Conservation (phyloP, 2,113 vertebrate genomes). For the Hippopotamus amphibius region DNA sequence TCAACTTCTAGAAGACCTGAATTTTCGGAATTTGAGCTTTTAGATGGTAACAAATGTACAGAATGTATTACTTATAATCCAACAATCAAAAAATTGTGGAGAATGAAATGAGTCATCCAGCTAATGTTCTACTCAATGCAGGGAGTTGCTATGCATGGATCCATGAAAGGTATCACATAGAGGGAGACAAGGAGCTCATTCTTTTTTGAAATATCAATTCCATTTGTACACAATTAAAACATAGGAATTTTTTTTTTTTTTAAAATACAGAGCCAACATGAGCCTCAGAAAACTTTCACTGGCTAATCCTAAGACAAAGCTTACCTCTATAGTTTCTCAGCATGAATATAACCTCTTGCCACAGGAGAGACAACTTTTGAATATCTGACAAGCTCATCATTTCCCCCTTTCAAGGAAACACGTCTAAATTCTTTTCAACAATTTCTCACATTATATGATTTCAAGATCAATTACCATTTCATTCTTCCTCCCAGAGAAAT, state of each 20-base stretch:
- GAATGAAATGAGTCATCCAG: constrained; percentile 40
- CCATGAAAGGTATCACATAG: neutral
- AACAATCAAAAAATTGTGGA: neutral
- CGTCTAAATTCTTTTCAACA: neutral
- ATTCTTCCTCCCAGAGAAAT: neutral
- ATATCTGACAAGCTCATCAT: neutral
- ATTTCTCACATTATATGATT: neutral
- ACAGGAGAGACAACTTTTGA: neutral
- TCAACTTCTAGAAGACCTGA: constrained; percentile 34
- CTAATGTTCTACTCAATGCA: neutral
- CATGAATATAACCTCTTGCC: neutral
- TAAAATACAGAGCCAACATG: neutral
- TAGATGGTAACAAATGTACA: neutral
- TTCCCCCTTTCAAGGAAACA: neutral
- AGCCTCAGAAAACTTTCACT: neutral
- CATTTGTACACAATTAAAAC: neutral
- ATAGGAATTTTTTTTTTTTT: neutral
- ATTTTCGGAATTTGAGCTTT: constrained; percentile 33
- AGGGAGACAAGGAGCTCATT: neutral
- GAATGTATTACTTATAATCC: constrained; percentile 47
- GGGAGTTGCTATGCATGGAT: neutral
- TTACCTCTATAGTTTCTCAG: neutral
- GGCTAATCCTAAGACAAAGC: neutral
- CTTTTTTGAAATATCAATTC: neutral
- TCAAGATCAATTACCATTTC: neutral